Evolutionary conservation across 2,888 invertebrate genomes (phyloP).

Genomic region (Epistrophe grossulariae): DNA sequence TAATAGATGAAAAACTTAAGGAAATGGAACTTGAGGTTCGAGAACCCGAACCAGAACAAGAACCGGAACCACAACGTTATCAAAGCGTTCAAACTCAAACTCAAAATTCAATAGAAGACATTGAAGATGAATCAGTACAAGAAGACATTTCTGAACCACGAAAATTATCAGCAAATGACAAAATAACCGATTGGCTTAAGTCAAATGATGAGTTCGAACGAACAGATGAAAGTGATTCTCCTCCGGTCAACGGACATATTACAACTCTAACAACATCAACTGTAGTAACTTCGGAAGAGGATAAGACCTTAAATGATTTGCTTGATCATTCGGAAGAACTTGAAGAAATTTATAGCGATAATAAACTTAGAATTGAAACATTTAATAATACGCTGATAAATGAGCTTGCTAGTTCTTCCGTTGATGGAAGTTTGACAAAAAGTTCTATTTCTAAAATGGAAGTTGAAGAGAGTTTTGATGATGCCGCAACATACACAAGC

Average conservation of each 20-base stretch:
- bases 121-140: constrained; percentile 57
- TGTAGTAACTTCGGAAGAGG: constrained; percentile 83
- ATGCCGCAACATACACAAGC: constrained; percentile 92
- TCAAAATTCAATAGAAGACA: constrained; percentile 78
- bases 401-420: constrained; percentile 78
- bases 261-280: constrained; percentile 77
- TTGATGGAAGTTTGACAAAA: constrained; percentile 76
- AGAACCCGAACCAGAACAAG: constrained; percentile 55
- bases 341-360: constrained; percentile 92
- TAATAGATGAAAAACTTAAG: constrained; percentile 83
- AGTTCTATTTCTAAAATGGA: constrained; percentile 83
- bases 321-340: constrained; percentile 91
- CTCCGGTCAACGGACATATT: constrained; percentile 77
- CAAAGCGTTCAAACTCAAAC: constrained; percentile 80
- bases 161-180: constrained; percentile 79
- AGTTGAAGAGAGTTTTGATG: constrained; percentile 88
- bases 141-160: constrained; percentile 75
- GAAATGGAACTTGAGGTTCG: constrained; percentile 81
- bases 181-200: constrained; percentile 83
- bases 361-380: constrained; percentile 86
- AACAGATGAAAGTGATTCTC: constrained; percentile 80
- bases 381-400: constrained; percentile 81
- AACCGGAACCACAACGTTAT: constrained; percentile 76
- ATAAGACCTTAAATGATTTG: constrained; percentile 88
- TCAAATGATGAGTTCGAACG: constrained; percentile 81